Evolutionary conservation across 2,888 invertebrate genomes (phyloP).

Genomic region (Hyalella azteca): DNA sequence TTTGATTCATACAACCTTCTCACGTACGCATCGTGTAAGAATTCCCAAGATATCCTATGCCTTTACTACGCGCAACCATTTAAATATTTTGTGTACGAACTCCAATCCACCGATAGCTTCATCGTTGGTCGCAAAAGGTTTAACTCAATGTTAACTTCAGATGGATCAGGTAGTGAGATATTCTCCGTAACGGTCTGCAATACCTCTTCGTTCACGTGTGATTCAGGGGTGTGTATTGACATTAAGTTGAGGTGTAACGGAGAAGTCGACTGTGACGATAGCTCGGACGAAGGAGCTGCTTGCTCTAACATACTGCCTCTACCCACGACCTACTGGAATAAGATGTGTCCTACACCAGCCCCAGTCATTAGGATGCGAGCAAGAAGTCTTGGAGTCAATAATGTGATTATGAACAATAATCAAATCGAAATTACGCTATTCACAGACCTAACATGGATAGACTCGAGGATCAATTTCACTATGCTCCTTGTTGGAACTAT

Average conservation of each 20-base stretch:
- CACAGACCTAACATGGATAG: slow-evolving; percentile 30
- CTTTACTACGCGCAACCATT: not conserved
- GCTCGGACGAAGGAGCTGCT: slow-evolving; percentile 39
- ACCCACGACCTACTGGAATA: slow-evolving; percentile 26
- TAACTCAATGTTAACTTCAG: not conserved
- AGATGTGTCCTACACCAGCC: slow-evolving; percentile 10
- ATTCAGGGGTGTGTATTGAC: slow-evolving; percentile 38
- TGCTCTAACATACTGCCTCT: not conserved
- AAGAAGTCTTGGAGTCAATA: not conserved
- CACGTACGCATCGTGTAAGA: not conserved
- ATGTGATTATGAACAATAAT: slow-evolving; percentile 4
- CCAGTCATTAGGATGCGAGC: slow-evolving; percentile 24
- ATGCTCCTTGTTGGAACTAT: slow-evolving; percentile 26
- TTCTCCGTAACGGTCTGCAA: slow-evolving; percentile 33
- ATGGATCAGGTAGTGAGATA: not conserved
- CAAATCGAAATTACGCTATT: slow-evolving; percentile 1
- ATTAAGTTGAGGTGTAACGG: slow-evolving; percentile 38
- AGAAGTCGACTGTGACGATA: slow-evolving; percentile 31
- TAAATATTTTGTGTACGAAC: not conserved
- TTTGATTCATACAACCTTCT: not conserved
- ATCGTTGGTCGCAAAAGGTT: not conserved
- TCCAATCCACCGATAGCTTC: not conserved
- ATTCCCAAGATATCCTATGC: not conserved
- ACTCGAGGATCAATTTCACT: slow-evolving; percentile 37
- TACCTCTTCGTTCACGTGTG: slow-evolving; percentile 35